Percentiles rank a stretch among this genome's conserved stretches.
Conservation (phyloP, 2,113 vertebrate species). For the Cathartes aura region DNA sequence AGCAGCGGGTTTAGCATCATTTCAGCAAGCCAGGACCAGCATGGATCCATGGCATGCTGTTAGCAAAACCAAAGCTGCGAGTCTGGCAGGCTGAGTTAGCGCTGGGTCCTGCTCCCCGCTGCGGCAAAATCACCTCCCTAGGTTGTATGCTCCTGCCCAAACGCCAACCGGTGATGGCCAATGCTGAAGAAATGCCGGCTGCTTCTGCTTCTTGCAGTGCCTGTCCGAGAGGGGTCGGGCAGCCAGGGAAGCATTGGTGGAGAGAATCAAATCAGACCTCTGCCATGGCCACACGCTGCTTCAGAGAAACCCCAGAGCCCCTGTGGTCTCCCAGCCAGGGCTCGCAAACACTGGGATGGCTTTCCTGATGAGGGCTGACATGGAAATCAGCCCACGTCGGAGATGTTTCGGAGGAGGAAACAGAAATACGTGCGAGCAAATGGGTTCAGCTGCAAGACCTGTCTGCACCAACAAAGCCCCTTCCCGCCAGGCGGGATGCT, state of each 20-base stretch:
- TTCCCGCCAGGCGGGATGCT: not conserved
- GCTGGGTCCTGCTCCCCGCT: not conserved
- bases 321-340: no score
- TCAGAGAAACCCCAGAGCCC: not conserved
- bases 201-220: not conserved
- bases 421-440: not conserved
- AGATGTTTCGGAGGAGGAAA: not conserved
- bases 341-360: not conserved
- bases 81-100: not conserved
- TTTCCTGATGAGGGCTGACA: not conserved
- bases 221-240: not conserved
- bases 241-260: fast-evolving
- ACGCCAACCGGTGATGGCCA: fast-evolving
- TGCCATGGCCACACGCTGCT: fast-evolving
- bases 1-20: not conserved
- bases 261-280: not conserved
- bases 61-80: not conserved
- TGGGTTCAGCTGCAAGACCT: not conserved
- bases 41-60: fast-evolving
- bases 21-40: not conserved
- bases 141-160: not conserved
- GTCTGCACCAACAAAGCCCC: fast-evolving
- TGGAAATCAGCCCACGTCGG: fast-evolving
- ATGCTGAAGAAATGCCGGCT: fast-evolving
- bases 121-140: not conserved